Base-by-base conservation (phyloP, 2,888 invertebrate species). In the Brachyopa scutellaris region DNA sequence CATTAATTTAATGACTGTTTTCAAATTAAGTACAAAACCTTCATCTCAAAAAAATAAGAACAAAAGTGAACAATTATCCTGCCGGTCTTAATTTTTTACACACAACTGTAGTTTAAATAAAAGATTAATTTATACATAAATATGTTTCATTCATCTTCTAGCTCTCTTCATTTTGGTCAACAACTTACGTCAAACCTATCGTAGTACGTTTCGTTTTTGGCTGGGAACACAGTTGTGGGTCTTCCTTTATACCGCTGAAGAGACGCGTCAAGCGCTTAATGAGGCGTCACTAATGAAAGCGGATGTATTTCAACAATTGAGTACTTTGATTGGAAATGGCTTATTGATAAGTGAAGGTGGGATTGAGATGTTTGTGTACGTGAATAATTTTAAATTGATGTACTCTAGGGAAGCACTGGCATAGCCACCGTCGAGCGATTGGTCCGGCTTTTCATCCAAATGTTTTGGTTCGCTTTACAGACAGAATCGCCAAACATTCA, bases 401-500 rank as follows among this genome's bases (percentile, higher is more conserved):
- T n/a, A n/a, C n/a, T n/a, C n/a, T n/a, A 88, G 88, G 87, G 6
- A 85, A 88, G n/a, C 92, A 92, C 88, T 96, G 96, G 96, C 92
- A 91, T 84, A 89, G 88, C 0, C 92, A 94, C 74, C 92, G 96
- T 17, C 95, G 94, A 87, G 92, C 95, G 55, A 87, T 96, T 67
- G 95, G 95, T 0, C 95, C 95, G 0, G 93, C 95, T 0, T 96
- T 96, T 88, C 95, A 95, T 89, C 95, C 95, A 86, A 93, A 93
- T 85, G 93, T 96, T 67, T 88, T 96, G 51, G 93, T 94, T 85
- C 92, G 93, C 83, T 96, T 95, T 88, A 88, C 94, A 1, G 92
- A 93, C 0, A 92, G 93, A 0, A 94, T 96, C 87, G 92, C 93
- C 77, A 92, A 92, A 66, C 94, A 94, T 85, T 91, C 93, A 2